Conservation (phyloP, 2,797 vertebrate genomes). For the Rhinophrynus dorsalis region DNA sequence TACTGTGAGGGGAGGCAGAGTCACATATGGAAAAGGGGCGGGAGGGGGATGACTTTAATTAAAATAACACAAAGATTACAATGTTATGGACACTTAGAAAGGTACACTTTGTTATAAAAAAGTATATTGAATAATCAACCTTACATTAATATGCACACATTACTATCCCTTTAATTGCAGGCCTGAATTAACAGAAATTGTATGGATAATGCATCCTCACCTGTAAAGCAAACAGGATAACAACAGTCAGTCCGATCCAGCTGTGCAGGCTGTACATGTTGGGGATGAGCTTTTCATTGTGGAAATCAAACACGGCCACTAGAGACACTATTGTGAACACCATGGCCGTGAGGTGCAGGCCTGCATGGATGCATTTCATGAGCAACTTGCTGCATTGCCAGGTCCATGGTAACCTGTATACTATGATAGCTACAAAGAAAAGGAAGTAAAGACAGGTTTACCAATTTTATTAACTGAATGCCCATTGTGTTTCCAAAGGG, state of each 20-base stretch:
- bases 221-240: constrained; percentile 82
- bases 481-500: too few species aligned
- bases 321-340: constrained; percentile 76
- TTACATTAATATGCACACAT: too few species aligned
- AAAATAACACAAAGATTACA: too few species aligned
- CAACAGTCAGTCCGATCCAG: constrained; percentile 84
- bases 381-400: constrained; percentile 88
- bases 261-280: constrained; percentile 99
- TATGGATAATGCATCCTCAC: constrained; percentile 64
- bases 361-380: constrained; percentile 91
- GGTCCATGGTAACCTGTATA: constrained; percentile 94
- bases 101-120: too few species aligned
- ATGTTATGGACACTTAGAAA: too few species aligned
- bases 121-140: too few species aligned
- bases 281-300: constrained; percentile 77
- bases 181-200: too few species aligned
- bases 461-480: too few species aligned
- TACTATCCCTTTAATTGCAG: too few species aligned
- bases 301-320: constrained; percentile 89
- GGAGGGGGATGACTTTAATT: too few species aligned
- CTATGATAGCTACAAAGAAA: constrained; percentile 81
- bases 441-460: constrained; percentile 24
- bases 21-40: too few species aligned
- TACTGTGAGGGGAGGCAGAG: too few species aligned
- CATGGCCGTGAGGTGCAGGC: constrained; percentile 76